These are phyloP conservation scores for Synanthedon tipuliformis DNA, from an alignment of 2,888 invertebrate genomes.

Conservation along the genomic window DNA sequence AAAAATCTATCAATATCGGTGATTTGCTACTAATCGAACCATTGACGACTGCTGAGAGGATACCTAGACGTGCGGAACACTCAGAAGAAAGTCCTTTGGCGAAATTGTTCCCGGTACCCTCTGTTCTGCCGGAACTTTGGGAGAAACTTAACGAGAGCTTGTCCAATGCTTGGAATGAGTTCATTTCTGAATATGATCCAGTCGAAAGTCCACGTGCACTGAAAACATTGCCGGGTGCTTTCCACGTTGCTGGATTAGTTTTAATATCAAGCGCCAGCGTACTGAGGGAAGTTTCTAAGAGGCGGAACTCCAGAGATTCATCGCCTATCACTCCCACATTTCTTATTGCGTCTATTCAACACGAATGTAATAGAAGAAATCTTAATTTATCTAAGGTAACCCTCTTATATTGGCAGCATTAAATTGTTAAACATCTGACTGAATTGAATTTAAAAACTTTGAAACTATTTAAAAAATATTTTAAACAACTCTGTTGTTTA, in stretches of 20 bases:
- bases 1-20: slow-evolving; percentile 76
- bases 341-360: slow-evolving; percentile 47
- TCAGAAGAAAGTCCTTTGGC: slow-evolving; percentile 55
- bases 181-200: slow-evolving; percentile 82
- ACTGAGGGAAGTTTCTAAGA: slow-evolving; percentile 72
- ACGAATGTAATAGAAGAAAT: slow-evolving; percentile 49
- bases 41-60: slow-evolving; percentile 37
- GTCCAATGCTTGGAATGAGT: slow-evolving; percentile 84
- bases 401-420: neutral
- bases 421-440: neutral
- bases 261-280: slow-evolving; percentile 75
- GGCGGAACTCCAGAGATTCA: slow-evolving; percentile 22
- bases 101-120: slow-evolving; percentile 70
- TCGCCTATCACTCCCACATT: slow-evolving; percentile 53
- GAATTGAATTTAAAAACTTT: too few species aligned
- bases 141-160: slow-evolving; percentile 76
- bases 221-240: slow-evolving; percentile 70
- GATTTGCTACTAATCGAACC: slow-evolving; percentile 78
- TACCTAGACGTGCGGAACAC: slow-evolving; percentile 28
- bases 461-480: too few species aligned
- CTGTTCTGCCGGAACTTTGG: slow-evolving; percentile 75
- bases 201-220: slow-evolving; percentile 76
- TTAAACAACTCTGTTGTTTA: too few species aligned
- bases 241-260: slow-evolving; percentile 72
- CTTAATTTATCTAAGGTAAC: slow-evolving; percentile 50